Evolutionary conservation across 2,797 vertebrate genomes (phyloP), one percentile per base, ranked within the genome.

Genomic region (Moxostoma hubbsi): DNA sequence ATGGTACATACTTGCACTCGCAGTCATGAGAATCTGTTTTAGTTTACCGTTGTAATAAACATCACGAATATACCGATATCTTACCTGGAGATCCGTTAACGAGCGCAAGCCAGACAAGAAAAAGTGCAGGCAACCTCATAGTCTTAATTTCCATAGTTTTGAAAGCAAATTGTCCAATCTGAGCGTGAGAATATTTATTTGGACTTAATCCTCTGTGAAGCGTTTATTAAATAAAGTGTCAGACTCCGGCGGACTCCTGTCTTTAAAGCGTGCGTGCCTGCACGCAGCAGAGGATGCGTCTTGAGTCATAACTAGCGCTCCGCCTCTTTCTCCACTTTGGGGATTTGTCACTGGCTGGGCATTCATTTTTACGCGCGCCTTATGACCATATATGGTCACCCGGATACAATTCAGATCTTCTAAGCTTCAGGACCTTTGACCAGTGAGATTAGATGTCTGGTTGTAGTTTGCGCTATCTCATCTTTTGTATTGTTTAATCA

Each of bases 351-450:
- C 80, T 65, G 80, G 77, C 68, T 75, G 67, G 72, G 67, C 57
- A 80, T 65, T 16, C 58, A 46, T 1, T 7, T 18, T 6, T 46
- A 18, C 11, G 11, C 50, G 9, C 49, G 7, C 6, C 18, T 51
- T 9, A 2, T 79, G 49, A 18, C 85, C 85, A 85, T 65, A 82
- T 85, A 82, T 83, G 82, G 85, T 45, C 49, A 73, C 89, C 85
- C 82, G 83, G 74, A 9, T 47, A 51, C 10, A 0, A 10, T 15
- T 0, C 15, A 61, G 16, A 53, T 47, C 9, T 2, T 54, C 1
- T 5, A 46, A 24, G 24, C 24, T 24, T 12, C 2, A 36, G 3
- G 51, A 50, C 5, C 5, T 47, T 12, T 24, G 43, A 13, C 3
- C 1, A 50, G 7, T 7, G 2, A n/a, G 5, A 6, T 18, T 10